Evolutionary conservation across 1,140 invertebrate genomes (phyloP).

Genomic region (Mesaphorura yosii): DNA sequence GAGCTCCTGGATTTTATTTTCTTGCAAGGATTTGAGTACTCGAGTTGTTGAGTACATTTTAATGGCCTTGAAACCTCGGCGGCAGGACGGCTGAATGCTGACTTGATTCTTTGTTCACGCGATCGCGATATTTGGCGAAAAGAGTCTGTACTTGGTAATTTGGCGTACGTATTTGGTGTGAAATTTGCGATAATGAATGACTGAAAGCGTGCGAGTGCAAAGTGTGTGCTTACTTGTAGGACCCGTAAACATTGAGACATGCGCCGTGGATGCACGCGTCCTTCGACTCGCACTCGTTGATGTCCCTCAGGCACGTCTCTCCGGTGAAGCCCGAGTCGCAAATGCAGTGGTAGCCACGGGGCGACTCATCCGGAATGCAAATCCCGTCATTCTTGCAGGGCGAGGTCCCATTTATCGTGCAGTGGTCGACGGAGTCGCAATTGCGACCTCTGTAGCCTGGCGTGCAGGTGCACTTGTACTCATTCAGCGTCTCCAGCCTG

Average conservation of each 20-base stretch:
- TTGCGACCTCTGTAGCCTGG: conserved; percentile 72
- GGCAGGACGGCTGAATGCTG: no score
- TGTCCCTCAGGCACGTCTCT: conserved; percentile 66
- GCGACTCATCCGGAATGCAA: conserved; percentile 54
- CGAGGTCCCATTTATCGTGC: conserved; percentile 52
- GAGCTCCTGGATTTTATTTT: no score
- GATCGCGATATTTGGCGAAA: no score
- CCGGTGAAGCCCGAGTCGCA: conserved; percentile 80
- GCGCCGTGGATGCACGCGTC: conserved; percentile 64
- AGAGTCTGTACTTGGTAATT: no score
- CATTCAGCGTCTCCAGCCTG: conserved; percentile 54
- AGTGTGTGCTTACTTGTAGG: conserved; percentile 82
- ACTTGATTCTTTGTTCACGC: no score
- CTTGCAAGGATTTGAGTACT: no score
- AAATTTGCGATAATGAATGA: no score
- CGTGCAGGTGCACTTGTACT: conserved; percentile 70
- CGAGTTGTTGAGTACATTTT: no score
- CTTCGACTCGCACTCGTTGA: conserved; percentile 64
- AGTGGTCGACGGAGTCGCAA: conserved; percentile 79
- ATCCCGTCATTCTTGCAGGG: conserved; percentile 76
- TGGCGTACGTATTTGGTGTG: no score
- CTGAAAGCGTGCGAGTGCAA: no score
- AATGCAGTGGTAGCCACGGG: conserved; percentile 58
- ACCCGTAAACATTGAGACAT: conserved; percentile 78
- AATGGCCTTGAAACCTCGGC: no score